These are phyloP conservation scores for Arothron firmamentum DNA, from an alignment of 2,113 vertebrate genomes.

Conservation along the genomic window DNA sequence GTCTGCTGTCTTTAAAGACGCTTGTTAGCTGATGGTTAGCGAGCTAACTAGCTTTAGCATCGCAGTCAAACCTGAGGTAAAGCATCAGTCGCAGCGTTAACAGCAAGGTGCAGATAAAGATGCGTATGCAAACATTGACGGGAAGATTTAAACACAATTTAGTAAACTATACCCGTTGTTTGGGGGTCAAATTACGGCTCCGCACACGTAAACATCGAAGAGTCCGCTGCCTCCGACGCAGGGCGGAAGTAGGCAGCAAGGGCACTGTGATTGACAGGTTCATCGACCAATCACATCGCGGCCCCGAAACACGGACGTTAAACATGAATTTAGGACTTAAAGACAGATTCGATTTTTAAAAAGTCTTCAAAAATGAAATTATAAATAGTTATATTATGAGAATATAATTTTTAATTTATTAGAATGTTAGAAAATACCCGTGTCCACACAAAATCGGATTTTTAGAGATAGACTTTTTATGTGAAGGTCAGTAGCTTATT, in stretches of 20 bases:
- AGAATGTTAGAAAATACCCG: too few species aligned
- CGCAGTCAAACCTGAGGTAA: slow-evolving; percentile 7
- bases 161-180: slow-evolving; percentile 45
- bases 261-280: slow-evolving; percentile 52
- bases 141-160: not conserved
- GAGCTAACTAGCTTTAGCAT: slow-evolving; percentile 43
- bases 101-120: not conserved
- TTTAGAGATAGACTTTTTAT: too few species aligned
- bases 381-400: too few species aligned
- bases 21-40: slow-evolving; percentile 20
- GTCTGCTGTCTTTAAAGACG: slow-evolving; percentile 1
- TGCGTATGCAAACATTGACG: not conserved
- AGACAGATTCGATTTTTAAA: too few species aligned
- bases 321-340: not conserved
- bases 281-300: slow-evolving; percentile 41
- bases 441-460: too few species aligned
- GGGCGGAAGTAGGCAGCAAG: slow-evolving; percentile 66
- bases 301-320: not conserved
- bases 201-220: slow-evolving; percentile 42
- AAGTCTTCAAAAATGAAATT: too few species aligned
- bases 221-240: slow-evolving; percentile 5
- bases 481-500: too few species aligned
- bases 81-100: not conserved
- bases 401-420: too few species aligned
- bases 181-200: slow-evolving; percentile 9